Evolutionary conservation across 2,113 vertebrate genomes (phyloP), one percentile per base, ranked within the genome.

Genomic region (Athene noctua): DNA sequence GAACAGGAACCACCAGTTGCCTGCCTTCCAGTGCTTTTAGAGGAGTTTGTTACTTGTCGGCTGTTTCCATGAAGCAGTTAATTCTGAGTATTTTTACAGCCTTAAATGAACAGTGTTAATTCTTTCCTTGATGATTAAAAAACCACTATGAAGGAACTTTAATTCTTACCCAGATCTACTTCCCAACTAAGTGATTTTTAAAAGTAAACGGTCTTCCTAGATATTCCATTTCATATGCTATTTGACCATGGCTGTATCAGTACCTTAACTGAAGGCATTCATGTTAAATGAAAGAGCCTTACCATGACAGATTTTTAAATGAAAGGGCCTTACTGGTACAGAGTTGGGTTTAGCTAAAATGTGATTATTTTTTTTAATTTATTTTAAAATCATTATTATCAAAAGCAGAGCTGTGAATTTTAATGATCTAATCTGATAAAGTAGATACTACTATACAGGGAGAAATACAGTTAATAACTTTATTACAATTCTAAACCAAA

Each of bases 31-130:
- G 4, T 26, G 36, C 36, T 47, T 67, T 61, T 58, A 27, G 52
- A 84, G 77, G n/a, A 55, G 26, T 74, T 42, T 66, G 44, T 51
- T 23, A 59, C 36, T 71, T 55, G 36, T 18, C 42, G 30, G 26
- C 15, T 62, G 1, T 77, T 92, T 52, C 70, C 66, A 67, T 21
- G 44, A 90, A 80, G 32, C 46, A 66, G 42, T 77, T 63, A 59
- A 47, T 67, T 77, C 63, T 59, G 65, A 84, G 38, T 75, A 49
- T 82, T 85, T 89, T 94, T 80, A 91, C 42, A 92, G 42, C 71
- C n/a, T 61, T 80, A 67, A 85, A 82, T 80, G 34, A 84, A 27
- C 84, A 95, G 78, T 96, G 36, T 94, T 95, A 86, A 75, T 91
- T 89, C 75, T 83, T 66, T 23, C 47, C 34, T 61, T 65, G 47